phyloP scores from a whole-genome alignment of 2,113 vertebrate genomes.

The Struthio camelus region DNA sequence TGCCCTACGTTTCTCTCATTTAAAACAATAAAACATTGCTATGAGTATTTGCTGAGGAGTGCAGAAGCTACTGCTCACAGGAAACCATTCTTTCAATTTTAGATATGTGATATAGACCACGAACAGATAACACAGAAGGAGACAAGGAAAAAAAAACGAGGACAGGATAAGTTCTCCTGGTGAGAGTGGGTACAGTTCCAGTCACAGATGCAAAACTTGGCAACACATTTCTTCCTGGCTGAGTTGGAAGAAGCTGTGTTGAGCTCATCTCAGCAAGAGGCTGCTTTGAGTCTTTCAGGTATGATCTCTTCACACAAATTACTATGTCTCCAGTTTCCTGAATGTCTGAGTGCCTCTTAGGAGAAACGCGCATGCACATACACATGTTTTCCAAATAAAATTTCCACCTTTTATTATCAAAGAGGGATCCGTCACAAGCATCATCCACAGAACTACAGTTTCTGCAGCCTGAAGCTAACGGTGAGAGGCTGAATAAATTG shows the following conservation, averaged over 20 bases:
- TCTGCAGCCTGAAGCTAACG: neutral
- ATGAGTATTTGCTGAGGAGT: neutral
- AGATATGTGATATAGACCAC: neutral
- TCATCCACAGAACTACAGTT: neutral
- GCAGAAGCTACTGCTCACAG: neutral
- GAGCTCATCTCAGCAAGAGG: neutral
- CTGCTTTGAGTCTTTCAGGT: neutral
- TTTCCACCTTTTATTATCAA: neutral
- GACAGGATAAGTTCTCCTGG: neutral
- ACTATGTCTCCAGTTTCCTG: neutral
- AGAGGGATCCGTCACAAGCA: neutral
- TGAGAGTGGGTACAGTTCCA: neutral
- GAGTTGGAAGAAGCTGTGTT: neutral
- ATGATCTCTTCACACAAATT: neutral
- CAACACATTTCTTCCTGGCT: neutral
- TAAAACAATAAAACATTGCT: neutral
- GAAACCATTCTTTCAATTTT: neutral
- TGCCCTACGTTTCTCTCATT: neutral
- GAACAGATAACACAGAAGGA: neutral
- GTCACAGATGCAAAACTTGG: neutral
- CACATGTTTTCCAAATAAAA: neutral
- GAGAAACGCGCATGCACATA: neutral
- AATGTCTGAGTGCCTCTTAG: neutral
- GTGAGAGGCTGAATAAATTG: neutral
- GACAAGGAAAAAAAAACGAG: accelerated